Conservation (phyloP, 2,113 vertebrate genomes). For the Aptenodytes patagonicus region DNA sequence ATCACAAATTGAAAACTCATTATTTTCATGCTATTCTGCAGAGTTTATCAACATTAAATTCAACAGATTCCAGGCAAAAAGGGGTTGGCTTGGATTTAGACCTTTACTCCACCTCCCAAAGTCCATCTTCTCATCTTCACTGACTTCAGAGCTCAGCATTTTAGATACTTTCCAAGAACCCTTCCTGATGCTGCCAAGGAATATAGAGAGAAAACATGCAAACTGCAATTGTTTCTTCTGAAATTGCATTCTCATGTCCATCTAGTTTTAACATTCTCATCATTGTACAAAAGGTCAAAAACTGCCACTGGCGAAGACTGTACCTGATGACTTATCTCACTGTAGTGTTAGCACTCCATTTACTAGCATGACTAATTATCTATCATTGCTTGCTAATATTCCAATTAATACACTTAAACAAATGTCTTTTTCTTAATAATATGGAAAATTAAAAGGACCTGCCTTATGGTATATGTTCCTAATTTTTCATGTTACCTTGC, state of each 20-base stretch:
- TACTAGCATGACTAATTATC: neutral
- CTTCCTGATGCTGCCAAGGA: neutral
- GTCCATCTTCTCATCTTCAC: neutral
- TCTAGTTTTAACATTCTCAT: neutral
- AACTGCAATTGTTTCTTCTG: neutral
- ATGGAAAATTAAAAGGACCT: neutral
- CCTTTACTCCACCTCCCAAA: neutral
- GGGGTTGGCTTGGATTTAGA: neutral
- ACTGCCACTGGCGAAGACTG: neutral
- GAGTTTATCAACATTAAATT: neutral
- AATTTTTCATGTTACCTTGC: neutral
- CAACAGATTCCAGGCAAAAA: neutral
- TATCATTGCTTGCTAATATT: neutral
- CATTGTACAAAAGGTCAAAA: slow-evolving; percentile 21
- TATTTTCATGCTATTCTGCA: neutral
- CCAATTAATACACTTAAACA: neutral
- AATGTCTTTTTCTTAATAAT: neutral
- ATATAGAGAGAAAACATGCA: neutral
- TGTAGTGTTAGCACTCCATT: neutral
- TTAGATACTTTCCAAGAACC: neutral
- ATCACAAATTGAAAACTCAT: neutral
- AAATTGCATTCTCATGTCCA: neutral
- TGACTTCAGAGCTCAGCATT: neutral
- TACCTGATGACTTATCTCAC: neutral
- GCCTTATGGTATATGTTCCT: neutral